These are phyloP conservation scores for Astreopora myriophthalma DNA, from an alignment of 64 coral and sea anemone genomes.

Conservation along the genomic window DNA sequence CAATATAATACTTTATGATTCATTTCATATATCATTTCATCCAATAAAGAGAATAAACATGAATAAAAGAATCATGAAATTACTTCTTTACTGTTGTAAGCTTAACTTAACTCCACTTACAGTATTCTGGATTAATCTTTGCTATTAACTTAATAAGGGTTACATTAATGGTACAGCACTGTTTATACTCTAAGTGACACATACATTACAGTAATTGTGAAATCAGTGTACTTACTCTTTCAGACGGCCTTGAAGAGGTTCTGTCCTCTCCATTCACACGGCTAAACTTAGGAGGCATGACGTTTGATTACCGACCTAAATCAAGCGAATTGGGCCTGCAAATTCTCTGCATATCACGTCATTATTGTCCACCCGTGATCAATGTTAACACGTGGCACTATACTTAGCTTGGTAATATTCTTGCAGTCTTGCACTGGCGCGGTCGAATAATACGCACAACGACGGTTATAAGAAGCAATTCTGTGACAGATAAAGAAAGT, in stretches of 20 bases:
- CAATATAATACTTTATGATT: too few species aligned
- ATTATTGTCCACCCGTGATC: neutral
- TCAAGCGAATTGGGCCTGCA: neutral
- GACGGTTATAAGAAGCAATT: neutral
- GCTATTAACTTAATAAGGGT: too few species aligned
- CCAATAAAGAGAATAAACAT: too few species aligned
- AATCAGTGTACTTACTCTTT: conserved; percentile 81
- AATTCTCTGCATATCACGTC: neutral
- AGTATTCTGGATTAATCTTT: too few species aligned
- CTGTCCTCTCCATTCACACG: conserved; percentile 65
- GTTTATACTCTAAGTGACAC: neutral
- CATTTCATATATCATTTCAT: too few species aligned
- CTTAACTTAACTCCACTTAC: too few species aligned
- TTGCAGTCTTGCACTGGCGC: too few species aligned
- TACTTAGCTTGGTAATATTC: too few species aligned
- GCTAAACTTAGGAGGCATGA: conserved; percentile 88
- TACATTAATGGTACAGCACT: too few species aligned
- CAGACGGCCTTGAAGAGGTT: conserved; percentile 55
- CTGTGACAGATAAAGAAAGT: neutral
- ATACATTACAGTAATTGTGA: neutral
- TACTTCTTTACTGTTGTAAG: too few species aligned
- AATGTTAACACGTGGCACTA: conserved; percentile 26
- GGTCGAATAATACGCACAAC: neutral
- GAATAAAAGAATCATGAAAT: too few species aligned
- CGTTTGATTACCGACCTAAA: neutral